Conservation (phyloP, 30 jellyfish, hydroid and myxozoan species). For the Aurelia sp. region DNA sequence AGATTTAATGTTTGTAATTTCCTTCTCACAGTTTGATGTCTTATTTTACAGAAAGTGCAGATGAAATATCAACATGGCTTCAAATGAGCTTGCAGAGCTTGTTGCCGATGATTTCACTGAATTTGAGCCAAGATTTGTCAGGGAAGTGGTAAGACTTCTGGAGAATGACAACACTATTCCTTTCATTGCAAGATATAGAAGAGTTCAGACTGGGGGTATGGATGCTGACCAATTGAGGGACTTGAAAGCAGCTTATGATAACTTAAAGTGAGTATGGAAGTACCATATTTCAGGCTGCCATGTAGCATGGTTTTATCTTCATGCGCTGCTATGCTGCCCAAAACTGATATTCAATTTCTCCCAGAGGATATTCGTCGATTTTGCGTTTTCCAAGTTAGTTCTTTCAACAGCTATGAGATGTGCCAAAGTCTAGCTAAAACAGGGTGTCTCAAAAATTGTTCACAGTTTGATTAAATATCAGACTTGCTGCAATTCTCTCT, state of each 20-base stretch:
- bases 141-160: constrained; percentile 32
- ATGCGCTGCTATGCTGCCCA: neutral
- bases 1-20: too few relatives aligned
- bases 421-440: too few relatives aligned
- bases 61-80: neutral
- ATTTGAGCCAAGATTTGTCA: constrained; percentile 15
- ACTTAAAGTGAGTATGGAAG: constrained; percentile 38
- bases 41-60: too few relatives aligned
- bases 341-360: neutral
- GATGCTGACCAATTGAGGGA: constrained; percentile 73
- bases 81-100: neutral
- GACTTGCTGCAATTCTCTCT: too few relatives aligned
- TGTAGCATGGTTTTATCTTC: neutral
- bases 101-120: constrained; percentile 42
- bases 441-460: too few relatives aligned
- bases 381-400: too few relatives aligned
- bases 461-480: too few relatives aligned
- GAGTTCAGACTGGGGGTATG: constrained; percentile 76
- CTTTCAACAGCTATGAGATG: too few relatives aligned
- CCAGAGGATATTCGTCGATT: too few relatives aligned
- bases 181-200: constrained; percentile 86
- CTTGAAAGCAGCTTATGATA: constrained; percentile 48
- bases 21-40: too few relatives aligned
- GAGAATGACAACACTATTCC: constrained; percentile 78
- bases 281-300: neutral